Percentiles rank a stretch among this genome's conserved stretches.
Conservation (phyloP, 35 echinoderm and acorn worm species). For the Chiridota heheva region DNA sequence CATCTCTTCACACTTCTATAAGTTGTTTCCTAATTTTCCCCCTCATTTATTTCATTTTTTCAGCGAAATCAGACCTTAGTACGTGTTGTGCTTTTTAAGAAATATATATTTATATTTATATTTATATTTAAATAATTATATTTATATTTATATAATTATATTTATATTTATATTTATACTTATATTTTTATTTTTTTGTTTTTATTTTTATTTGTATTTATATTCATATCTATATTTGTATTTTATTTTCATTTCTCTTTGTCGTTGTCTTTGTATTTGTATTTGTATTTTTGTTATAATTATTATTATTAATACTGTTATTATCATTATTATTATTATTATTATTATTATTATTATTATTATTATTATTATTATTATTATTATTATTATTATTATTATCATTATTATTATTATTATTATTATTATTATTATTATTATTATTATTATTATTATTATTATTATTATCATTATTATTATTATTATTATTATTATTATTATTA, state of each 20-base stretch:
- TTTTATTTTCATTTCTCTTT: neutral
- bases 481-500: neutral
- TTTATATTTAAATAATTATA: no score
- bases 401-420: neutral
- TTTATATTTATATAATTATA: no score
- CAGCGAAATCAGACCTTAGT: no score
- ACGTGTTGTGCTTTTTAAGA: no score
- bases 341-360: neutral
- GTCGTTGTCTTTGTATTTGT: neutral
- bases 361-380: neutral
- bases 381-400: neutral
- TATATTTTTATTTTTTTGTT: conserved; percentile 1
- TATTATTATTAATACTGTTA: neutral
- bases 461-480: neutral
- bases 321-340: neutral
- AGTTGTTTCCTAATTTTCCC: no score
- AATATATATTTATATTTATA: no score
- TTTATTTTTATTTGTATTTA: neutral
- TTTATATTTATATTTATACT: no score
- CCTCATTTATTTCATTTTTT: no score
- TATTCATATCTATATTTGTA: neutral
- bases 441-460: neutral
- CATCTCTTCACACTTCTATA: no score
- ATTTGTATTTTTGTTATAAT: neutral
- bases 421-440: neutral